phyloP scores from a whole-genome alignment of 2,797 vertebrate species.

The Kryptolebias ocellatus region DNA sequence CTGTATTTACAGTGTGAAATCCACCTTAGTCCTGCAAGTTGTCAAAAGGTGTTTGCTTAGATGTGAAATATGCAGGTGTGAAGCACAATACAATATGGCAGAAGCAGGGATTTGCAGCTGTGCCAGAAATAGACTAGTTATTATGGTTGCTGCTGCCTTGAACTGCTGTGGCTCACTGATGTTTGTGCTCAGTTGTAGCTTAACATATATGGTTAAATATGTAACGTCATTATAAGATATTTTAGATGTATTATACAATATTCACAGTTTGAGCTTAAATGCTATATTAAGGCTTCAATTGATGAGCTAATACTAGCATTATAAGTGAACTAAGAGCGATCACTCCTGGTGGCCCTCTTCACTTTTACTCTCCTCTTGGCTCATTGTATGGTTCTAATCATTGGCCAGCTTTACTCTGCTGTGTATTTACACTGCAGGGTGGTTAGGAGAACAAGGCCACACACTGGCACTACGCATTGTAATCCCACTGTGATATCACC shows the following conservation, averaged over 20 bases:
- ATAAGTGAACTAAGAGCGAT: slow-evolving; percentile 5
- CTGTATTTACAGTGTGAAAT: slow-evolving; percentile 48
- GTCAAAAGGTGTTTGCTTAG: slow-evolving; percentile 44
- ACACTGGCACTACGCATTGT: slow-evolving; percentile 70
- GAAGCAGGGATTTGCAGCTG: slow-evolving; percentile 40
- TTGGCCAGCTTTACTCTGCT: slow-evolving; percentile 75
- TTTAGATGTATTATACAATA: neutral
- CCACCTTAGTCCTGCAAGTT: slow-evolving; percentile 50
- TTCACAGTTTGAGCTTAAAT: neutral
- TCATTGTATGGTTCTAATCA: slow-evolving; percentile 75
- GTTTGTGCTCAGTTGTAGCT: slow-evolving; percentile 41
- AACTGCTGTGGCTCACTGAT: slow-evolving; percentile 35
- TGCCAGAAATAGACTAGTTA: slow-evolving; percentile 51
- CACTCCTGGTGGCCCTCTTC: slow-evolving; percentile 60
- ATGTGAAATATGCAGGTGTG: slow-evolving; percentile 52
- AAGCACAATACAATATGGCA: slow-evolving; percentile 54
- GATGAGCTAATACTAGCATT: too few relatives aligned
- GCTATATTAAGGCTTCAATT: neutral
- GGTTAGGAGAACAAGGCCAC: slow-evolving; percentile 74
- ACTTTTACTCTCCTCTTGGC: slow-evolving; percentile 61
- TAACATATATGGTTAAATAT: slow-evolving; percentile 29
- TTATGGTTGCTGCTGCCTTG: slow-evolving; percentile 40
- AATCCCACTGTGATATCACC: slow-evolving; percentile 66
- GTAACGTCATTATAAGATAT: neutral
- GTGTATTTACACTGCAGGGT: slow-evolving; percentile 76